Percentiles rank a stretch among this genome's conserved stretches.
These are phyloP conservation scores for Mus minutoides DNA, from an alignment of 2,797 vertebrate genomes.

Conservation along the genomic window DNA sequence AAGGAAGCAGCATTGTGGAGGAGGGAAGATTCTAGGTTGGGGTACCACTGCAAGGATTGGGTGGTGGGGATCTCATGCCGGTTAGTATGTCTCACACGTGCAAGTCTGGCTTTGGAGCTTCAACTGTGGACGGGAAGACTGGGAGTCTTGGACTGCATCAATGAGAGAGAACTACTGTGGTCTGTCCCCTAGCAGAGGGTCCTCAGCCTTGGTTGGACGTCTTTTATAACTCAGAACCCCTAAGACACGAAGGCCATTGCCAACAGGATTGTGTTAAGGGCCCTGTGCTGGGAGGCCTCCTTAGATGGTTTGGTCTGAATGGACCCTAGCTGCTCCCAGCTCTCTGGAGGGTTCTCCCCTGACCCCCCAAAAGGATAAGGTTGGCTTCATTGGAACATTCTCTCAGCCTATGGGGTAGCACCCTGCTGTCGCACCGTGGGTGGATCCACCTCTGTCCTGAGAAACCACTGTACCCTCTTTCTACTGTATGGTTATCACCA, in stretches of 20 bases:
- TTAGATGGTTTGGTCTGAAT: not conserved
- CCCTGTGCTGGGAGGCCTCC: no score
- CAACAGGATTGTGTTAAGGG: no score
- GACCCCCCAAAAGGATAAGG: not conserved
- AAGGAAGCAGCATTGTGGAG: not conserved
- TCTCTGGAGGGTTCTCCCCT: not conserved
- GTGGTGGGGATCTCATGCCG: not conserved
- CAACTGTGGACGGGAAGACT: fast-evolving
- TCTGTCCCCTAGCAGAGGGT: not conserved
- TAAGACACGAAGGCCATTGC: no score
- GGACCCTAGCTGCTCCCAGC: not conserved
- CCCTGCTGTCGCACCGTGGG: no score
- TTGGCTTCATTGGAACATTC: not conserved
- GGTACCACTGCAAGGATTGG: fast-evolving
- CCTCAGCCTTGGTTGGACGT: not conserved
- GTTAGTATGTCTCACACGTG: fast-evolving
- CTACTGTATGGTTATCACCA: not conserved
- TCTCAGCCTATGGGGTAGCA: not conserved
- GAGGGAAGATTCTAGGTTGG: not conserved
- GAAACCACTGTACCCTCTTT: fast-evolving
- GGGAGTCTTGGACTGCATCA: not conserved
- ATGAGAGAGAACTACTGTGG: not conserved
- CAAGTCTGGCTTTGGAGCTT: not conserved
- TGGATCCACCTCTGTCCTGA: not conserved
- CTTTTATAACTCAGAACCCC: not conserved